Evolutionary conservation across 2,113 vertebrate species (phyloP).

Genomic region (Vireo altiloquus): DNA sequence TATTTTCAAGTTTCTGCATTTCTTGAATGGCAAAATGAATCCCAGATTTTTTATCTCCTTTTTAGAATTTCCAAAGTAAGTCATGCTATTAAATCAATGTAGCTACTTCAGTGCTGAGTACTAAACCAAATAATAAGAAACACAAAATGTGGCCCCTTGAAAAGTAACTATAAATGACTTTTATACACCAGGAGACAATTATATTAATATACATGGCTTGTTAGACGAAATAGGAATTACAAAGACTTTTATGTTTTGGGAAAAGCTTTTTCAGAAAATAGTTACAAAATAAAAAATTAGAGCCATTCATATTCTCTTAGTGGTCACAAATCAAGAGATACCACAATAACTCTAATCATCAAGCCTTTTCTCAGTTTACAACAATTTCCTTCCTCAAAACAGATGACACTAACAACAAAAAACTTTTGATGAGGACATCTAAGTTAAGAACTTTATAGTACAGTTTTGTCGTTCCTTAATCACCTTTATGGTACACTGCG

Average conservation of each 20-base stretch:
- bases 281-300: background rate
- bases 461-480: background rate
- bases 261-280: background rate
- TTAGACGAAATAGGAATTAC: background rate
- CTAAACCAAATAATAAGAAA: background rate
- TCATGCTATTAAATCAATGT: background rate
- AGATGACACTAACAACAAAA: background rate
- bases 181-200: background rate
- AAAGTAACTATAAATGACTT: background rate
- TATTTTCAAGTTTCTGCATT: background rate
- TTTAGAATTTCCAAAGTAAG: background rate
- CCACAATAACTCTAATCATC: background rate
- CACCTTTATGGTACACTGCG: background rate
- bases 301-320: background rate
- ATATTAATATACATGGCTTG: background rate
- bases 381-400: background rate
- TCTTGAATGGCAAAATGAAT: background rate
- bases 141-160: background rate
- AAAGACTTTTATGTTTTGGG: background rate
- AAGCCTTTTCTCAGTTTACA: background rate
- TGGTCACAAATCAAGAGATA: background rate
- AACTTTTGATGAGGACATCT: background rate
- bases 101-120: background rate
- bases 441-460: background rate
- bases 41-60: background rate